A percentile compares a stretch with the other conserved stretches of the same genome.
Evolutionary conservation across 2,797 vertebrate genomes (phyloP).

Genomic region (Linurgus olivaceus): DNA sequence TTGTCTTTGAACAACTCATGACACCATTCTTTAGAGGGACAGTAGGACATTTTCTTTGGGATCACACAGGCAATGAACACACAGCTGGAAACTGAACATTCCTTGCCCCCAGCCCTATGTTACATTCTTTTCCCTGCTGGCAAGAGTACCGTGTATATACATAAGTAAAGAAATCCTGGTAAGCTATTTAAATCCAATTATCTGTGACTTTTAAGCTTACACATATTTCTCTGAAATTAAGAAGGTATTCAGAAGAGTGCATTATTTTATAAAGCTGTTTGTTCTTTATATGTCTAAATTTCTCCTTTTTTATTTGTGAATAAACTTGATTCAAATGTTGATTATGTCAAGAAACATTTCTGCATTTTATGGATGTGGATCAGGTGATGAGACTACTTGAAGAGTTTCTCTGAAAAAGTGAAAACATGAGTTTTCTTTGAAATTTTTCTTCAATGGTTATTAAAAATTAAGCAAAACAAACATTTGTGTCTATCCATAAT

Average conservation of each 20-base stretch:
- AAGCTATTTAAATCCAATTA: not conserved
- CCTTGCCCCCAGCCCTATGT: not conserved
- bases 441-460: not conserved
- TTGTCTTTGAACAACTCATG: not conserved
- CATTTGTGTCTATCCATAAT: not conserved
- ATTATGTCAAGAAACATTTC: not conserved
- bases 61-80: not conserved
- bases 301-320: not conserved
- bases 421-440: not conserved
- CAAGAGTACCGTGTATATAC: not conserved
- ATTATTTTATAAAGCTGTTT: not conserved
- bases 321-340: not conserved
- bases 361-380: not conserved
- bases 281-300: not conserved
- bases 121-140: not conserved
- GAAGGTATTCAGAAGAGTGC: not conserved
- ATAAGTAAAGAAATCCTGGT: not conserved
- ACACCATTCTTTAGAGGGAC: not conserved
- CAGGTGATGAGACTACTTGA: not conserved
- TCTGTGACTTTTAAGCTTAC: not conserved
- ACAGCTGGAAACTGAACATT: not conserved
- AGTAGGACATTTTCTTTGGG: not conserved
- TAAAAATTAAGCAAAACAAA: not conserved
- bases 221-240: not conserved
- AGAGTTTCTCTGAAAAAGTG: not conserved